A percentile compares a stretch with the other conserved stretches of the same genome.
These are phyloP conservation scores for Trichonephila inaurata DNA, from an alignment of 1,140 invertebrate genomes.

Conservation along the genomic window DNA sequence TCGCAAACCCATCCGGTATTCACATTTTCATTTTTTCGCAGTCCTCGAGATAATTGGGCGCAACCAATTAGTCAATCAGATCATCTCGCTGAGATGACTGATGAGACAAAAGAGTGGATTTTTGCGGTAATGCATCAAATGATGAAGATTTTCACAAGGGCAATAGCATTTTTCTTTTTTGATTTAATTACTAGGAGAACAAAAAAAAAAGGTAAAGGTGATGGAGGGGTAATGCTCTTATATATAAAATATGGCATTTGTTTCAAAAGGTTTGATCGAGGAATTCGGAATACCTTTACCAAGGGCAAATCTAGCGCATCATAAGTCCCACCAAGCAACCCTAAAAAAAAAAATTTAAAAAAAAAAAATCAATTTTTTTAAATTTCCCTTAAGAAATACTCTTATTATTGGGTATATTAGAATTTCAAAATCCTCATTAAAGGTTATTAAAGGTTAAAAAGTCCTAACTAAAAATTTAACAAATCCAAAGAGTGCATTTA, in stretches of 20 bases:
- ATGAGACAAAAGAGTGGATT: neutral
- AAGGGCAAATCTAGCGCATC: too few relatives aligned
- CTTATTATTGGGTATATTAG: too few relatives aligned
- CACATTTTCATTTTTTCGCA: neutral
- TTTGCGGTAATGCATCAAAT: neutral
- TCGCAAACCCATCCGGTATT: neutral
- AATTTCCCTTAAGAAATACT: too few relatives aligned
- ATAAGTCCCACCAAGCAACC: too few relatives aligned
- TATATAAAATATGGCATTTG: neutral
- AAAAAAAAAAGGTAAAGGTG: neutral
- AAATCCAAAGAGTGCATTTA: too few relatives aligned
- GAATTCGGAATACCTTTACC: too few relatives aligned
- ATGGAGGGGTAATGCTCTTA: neutral
- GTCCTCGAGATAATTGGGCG: neutral
- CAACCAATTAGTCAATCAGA: constrained; percentile 11
- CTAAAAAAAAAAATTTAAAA: too few relatives aligned
- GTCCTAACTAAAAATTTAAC: too few relatives aligned
- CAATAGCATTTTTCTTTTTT: neutral
- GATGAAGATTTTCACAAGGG: too few relatives aligned
- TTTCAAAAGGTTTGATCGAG: neutral
- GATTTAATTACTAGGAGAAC: neutral
- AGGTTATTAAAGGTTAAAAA: too few relatives aligned
- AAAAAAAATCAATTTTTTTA: too few relatives aligned
- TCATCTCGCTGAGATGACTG: neutral
- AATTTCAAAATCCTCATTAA: too few relatives aligned